Evolutionary conservation across 1,140 invertebrate species (phyloP).

Genomic region (Brachionus calyciflorus): DNA sequence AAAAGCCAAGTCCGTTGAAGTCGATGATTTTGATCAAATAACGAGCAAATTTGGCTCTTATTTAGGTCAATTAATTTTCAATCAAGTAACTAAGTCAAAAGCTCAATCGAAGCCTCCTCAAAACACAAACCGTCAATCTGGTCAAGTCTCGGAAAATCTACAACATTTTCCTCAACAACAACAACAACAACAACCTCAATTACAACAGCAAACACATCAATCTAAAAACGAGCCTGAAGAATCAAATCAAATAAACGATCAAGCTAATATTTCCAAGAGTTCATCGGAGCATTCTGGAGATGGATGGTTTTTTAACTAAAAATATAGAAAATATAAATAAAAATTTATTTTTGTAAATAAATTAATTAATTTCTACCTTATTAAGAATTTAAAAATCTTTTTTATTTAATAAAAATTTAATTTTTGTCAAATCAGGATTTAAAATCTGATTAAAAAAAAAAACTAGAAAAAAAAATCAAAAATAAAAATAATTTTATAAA

Average conservation of each 20-base stretch:
- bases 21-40: neutral
- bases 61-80: neutral
- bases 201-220: too few relatives aligned
- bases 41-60: slow-evolving; percentile 3
- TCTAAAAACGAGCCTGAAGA: neutral
- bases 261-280: slow-evolving; percentile 17
- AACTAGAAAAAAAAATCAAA: too few relatives aligned
- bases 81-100: neutral
- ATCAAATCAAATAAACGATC: neutral
- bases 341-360: too few relatives aligned
- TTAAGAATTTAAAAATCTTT: neutral
- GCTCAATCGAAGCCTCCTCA: too few relatives aligned
- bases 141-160: too few relatives aligned
- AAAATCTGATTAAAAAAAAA: neutral
- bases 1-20: neutral
- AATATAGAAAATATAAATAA: too few relatives aligned
- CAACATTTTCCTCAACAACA: too few relatives aligned
- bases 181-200: too few relatives aligned
- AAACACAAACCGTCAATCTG: too few relatives aligned
- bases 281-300: slow-evolving; percentile 9
- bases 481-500: too few relatives aligned
- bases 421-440: neutral
- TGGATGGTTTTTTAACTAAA: slow-evolving; percentile 27
- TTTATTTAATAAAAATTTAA: neutral
- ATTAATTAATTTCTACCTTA: slow-evolving; percentile 1